Evolutionary conservation across 2,888 invertebrate species (phyloP).

Genomic region (Erebia epiphron): DNA sequence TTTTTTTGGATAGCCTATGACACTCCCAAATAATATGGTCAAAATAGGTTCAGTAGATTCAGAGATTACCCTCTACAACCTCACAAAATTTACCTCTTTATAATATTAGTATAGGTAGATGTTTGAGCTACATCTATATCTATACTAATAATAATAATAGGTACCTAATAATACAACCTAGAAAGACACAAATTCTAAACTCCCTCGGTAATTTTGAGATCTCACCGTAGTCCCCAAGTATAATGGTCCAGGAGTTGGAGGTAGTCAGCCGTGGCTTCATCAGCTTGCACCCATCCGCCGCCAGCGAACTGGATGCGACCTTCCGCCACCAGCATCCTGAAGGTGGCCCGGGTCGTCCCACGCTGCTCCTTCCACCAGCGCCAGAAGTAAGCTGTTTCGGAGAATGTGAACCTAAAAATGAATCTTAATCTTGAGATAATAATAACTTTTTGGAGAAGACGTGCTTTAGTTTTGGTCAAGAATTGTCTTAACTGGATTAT

Average conservation of each 20-base stretch:
- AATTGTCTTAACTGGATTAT: too few species aligned
- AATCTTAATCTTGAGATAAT: background rate
- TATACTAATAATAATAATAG: too few species aligned
- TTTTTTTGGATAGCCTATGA: too few species aligned
- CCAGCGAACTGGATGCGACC: conserved; percentile 84
- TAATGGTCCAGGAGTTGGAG: conserved; percentile 88
- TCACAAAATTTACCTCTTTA: too few species aligned
- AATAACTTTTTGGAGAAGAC: background rate
- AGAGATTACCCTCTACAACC: too few species aligned
- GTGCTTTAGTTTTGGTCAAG: too few species aligned
- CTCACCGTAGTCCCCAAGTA: conserved; percentile 78
- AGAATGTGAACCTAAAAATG: conserved; percentile 87
- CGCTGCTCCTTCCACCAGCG: conserved; percentile 90
- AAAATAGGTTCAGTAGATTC: too few species aligned
- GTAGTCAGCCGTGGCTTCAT: conserved; percentile 87
- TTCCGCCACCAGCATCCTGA: conserved; percentile 83
- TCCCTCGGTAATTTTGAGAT: background rate
- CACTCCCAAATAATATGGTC: too few species aligned
- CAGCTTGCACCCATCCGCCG: conserved; percentile 82
- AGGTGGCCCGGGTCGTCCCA: conserved; percentile 75
- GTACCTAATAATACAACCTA: background rate
- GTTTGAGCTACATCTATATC: too few species aligned
- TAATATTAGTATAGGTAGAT: too few species aligned
- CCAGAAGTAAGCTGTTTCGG: conserved; percentile 91
- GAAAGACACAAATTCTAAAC: background rate